Evolutionary conservation across 2,113 vertebrate genomes (phyloP), one percentile per base, ranked within the genome.

Genomic region (Platysternon megacephalum): DNA sequence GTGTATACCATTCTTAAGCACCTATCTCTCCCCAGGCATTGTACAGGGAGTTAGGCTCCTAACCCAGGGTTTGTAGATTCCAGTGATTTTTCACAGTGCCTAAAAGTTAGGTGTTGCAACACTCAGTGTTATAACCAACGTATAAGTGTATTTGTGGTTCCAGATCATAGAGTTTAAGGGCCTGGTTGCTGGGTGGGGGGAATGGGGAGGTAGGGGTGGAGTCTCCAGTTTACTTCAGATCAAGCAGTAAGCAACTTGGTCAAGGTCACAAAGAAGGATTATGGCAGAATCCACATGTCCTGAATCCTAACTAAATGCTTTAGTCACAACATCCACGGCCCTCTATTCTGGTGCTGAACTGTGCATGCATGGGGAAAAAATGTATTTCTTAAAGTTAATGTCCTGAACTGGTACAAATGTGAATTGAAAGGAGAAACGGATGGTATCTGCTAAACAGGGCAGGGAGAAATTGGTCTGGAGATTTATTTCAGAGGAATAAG

Each of bases 401-500:
- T 2, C 7, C n/a, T 88, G 87, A 95, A 82, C 86, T 61, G 72
- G 46, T 32, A 68, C 24, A 85, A 91, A 95, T 92, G 11, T 84
- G 88, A 94, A 55, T 55, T 97, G 26, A 80, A 94, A 35, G 93
- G 32, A 88, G 76, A 94, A 96, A 93, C 90, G 0, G 92, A 97
- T 95, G 93, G 82, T 56, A 28, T 48, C 42, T 91, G 5, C 7
- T 9, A 87, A 58, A 86, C 85, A 79, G 89, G 81, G 21, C 49
- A 93, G 53, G 76, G 58, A 84, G 74, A 93, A 91, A 85, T 84
- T 96, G 39, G 83, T 96, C 48, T 78, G 87, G 88, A 95, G 61
- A 91, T 94, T 49, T 29, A 93, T 92, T 98, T 96, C 95, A 87
- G 55, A 22, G 61, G 93, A 97, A 93, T 88, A 80, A 95, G 84